Evolutionary conservation across 30 jellyfish, hydroid and myxozoan species (phyloP), one percentile per base, ranked within the genome.

Genomic region (Aurelia aurita): DNA sequence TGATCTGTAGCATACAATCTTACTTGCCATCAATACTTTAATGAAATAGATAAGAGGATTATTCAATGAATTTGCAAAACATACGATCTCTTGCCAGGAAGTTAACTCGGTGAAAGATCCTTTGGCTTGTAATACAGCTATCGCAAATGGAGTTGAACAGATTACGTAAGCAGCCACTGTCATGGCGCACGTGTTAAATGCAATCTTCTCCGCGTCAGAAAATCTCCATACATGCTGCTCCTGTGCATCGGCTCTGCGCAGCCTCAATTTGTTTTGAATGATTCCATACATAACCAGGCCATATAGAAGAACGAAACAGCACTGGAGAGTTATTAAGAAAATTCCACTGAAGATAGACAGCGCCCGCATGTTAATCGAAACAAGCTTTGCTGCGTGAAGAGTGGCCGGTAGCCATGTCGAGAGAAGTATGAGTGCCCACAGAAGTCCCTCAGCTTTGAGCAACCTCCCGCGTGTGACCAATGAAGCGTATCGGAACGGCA

Each of bases 151-250:
- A 31, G 58, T 47, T 44, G 84, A 34, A 59, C 67, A 47, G 26
- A 71, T 71, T 3, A 71, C 47, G 55, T 18, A 71, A 44, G 69
- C 39, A 22, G 46, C n/a, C 5, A 71, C 68, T 47, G 84, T 71
- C 16, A 71, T 9, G 1, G 84, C 84, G 22, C 84, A 71, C 5
- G 84, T 71, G 84, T 34, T 32, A 47, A 71, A 71, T 3, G 84
- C 84, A 9, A 71, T 32, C 69, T 71, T 71, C 84, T 71, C 84
- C n/a, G 51, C 84, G 23, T 47, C 84, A 31, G 84, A 71, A 31
- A 71, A 46, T 18, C 84, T 14, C 3, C 67, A 27, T 7, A 3
- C 12, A 16, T 43, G 23, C 44, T n/a, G 32, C 61, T 69, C 60
- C 62, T 45, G 25, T 71, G 84, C 32, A 45, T 18, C 69, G 11